phyloP scores from a whole-genome alignment of 2,113 vertebrate genomes.

The Rhea americana region DNA sequence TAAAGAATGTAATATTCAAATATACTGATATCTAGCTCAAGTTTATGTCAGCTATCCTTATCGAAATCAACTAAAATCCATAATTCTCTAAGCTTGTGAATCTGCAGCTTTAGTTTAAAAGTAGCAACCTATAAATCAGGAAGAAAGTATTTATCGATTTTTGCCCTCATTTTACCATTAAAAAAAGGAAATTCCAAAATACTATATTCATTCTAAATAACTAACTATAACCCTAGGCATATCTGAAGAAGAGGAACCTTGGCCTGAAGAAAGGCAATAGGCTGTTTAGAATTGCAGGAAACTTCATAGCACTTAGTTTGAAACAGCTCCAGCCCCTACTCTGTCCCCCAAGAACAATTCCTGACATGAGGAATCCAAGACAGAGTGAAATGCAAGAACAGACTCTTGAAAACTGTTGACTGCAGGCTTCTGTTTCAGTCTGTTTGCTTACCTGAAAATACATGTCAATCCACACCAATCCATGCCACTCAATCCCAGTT shows the following conservation, averaged over 20 bases:
- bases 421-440: not conserved
- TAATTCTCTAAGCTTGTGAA: not conserved
- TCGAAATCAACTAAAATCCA: not conserved
- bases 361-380: not conserved
- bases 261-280: not conserved
- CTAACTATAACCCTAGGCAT: not conserved
- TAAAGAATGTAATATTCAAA: not conserved
- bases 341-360: not conserved
- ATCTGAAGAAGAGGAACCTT: not conserved
- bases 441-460: not conserved
- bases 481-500: not conserved
- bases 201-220: not conserved
- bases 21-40: not conserved
- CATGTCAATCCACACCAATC: not conserved
- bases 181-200: not conserved
- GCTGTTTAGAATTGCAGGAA: not conserved
- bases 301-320: not conserved
- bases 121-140: not conserved
- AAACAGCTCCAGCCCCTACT: not conserved
- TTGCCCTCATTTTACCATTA: not conserved
- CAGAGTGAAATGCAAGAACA: not conserved
- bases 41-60: not conserved
- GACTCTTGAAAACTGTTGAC: not conserved
- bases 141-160: not conserved
- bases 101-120: not conserved